Evolutionary conservation across 2,113 vertebrate genomes (phyloP), one percentile per base, ranked within the genome.

Genomic region (Eulacestoma nigropectus): DNA sequence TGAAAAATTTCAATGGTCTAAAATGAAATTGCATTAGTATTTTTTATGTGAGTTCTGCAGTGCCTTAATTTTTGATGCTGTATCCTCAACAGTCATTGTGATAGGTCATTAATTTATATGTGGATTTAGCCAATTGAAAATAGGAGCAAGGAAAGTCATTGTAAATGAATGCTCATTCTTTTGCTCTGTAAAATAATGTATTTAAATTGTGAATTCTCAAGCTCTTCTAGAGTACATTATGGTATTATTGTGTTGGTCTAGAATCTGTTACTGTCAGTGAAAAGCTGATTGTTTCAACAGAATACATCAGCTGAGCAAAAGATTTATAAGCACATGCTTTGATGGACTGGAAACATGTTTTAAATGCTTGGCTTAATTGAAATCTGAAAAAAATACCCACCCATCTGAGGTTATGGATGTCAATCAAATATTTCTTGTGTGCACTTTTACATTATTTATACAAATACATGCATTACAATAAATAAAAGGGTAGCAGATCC

Each of bases 31-130:
- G 30, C 23, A 9, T 67, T 92, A 68, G 33, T 85, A 53, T 30
- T 95, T 97, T 95, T 95, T 44, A 82, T 52, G n/a, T 87, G 78
- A 50, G 22, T 91, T 97, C 91, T 89, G 46, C 57, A 41, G 23
- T 75, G 67, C 53, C 27, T 91, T 77, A 37, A n/a, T 77, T 92
- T 96, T 92, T 72, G 49, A 65, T 82, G 62, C 21, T 90, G 8
- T 67, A 47, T 92, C 81, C 60, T 93, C 89, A 80, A 90, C 75
- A 93, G 72, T 64, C 46, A 60, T 42, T 92, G 32, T 90, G 88
- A 87, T 91, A 94, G 57, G 86, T 95, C 94, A 94, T 96, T 95
- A 67, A 87, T 96, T 94, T 91, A 32, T 89, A 47, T 87, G 30
- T 95, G 87, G 90, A 95, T 95, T 95, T 93, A 92, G 52, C 69